These are phyloP conservation scores for Molothrus ater DNA, from an alignment of 2,797 vertebrate species.

Conservation along the genomic window DNA sequence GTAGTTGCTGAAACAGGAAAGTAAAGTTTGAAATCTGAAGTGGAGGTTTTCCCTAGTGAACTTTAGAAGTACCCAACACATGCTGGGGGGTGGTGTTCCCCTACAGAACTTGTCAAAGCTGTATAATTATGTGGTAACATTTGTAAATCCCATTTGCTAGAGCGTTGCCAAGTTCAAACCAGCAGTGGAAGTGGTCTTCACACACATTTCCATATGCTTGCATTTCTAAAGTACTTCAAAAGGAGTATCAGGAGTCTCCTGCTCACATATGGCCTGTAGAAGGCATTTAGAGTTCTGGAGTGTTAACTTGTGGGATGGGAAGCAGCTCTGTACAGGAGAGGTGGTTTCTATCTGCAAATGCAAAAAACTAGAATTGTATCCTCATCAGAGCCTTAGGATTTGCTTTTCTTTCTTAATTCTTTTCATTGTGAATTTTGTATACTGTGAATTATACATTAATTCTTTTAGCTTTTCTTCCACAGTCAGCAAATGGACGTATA, in stretches of 20 bases:
- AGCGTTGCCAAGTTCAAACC: background rate
- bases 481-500: background rate
- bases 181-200: background rate
- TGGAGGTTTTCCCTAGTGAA: background rate
- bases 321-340: background rate
- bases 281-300: background rate
- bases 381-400: background rate
- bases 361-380: background rate
- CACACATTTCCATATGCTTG: background rate
- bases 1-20: background rate
- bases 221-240: background rate
- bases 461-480: background rate
- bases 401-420: background rate
- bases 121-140: background rate
- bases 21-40: background rate
- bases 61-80: background rate
- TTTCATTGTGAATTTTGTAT: background rate
- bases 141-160: slow-evolving; percentile 18
- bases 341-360: background rate
- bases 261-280: background rate
- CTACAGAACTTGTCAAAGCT: background rate
- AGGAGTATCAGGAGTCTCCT: background rate
- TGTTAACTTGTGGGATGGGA: background rate
- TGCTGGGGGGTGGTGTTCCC: background rate
- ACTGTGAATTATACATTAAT: background rate